Conservation (phyloP, 2,888 invertebrate genomes). For the Apotomis turbidana region DNA sequence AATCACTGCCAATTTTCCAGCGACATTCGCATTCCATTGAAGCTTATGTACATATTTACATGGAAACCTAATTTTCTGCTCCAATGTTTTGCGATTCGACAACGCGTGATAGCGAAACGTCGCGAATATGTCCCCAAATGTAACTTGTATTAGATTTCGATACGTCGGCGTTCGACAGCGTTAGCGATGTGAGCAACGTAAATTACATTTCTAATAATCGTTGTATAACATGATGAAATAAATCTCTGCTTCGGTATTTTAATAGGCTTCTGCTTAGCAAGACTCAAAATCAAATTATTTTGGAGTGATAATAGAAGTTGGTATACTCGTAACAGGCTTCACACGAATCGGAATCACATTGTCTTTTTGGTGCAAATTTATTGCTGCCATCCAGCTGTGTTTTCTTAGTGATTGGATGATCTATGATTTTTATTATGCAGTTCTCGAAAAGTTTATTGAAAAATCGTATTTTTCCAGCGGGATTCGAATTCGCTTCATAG, state of each 20-base stretch:
- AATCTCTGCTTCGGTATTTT: neutral
- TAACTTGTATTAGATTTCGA: slow-evolving; percentile 41
- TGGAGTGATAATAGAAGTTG: too few species aligned
- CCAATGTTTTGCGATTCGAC: slow-evolving; percentile 55
- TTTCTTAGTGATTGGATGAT: too few species aligned
- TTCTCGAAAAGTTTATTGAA: too few species aligned
- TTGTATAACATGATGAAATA: neutral
- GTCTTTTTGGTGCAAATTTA: too few species aligned
- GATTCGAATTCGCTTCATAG: too few species aligned
- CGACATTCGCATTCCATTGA: slow-evolving; percentile 60
- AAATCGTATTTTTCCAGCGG: too few species aligned
- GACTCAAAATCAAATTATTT: too few species aligned
- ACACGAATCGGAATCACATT: too few species aligned
- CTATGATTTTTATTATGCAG: too few species aligned
- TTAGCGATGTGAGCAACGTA: slow-evolving; percentile 14
- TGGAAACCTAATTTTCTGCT: slow-evolving; percentile 70
- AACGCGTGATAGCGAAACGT: slow-evolving; percentile 33
- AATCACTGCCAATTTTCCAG: slow-evolving; percentile 70
- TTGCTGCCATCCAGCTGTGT: too few species aligned
- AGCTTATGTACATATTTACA: slow-evolving; percentile 59
- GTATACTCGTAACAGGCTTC: too few species aligned
- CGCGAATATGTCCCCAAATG: slow-evolving; percentile 42
- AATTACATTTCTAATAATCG: slow-evolving; percentile 28
- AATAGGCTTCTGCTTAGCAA: neutral
- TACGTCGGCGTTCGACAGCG: slow-evolving; percentile 21